Evolutionary conservation across 92 coral and sea anemone species (phyloP), one percentile per base, ranked within the genome.

Genomic region (Blastomussa wellsi): DNA sequence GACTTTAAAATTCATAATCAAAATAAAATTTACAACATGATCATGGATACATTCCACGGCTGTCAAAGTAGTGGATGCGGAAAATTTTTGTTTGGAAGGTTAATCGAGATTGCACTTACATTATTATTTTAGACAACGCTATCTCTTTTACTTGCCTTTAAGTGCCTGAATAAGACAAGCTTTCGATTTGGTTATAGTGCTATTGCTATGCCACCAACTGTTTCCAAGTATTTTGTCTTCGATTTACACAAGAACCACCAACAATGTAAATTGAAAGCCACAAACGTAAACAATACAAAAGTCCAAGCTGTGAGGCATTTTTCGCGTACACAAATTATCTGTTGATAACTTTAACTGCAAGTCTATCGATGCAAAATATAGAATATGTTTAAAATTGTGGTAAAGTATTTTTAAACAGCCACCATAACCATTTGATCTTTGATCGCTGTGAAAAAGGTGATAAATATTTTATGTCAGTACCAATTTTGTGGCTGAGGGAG

Each of bases 391-490:
- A 79, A 70, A 44, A 26, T 14, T 20, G 13, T 19, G 65, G 22
- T 78, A 69, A 51, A 68, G 36, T 37, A 66, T 41, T n/a, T 36
- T 36, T 0, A 64, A 70, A 44, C 19, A 67, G 48, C 49, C 52
- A 36, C 22, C 0, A 24, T 14, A 37, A 36, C 22, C 0, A 24
- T 14, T 35, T 82, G 60, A 71, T 82, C 86, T 82, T 72, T 82
- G 52, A 49, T 68, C 72, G 22, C 68, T 10, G 41, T 72, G 35
- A 71, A 79, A 66, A 28, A 20, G 44, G 36, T 1, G 38, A 71
- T 82, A 55, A 82, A 82, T 82, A 26, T 82, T 82, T 71, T 53
- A 52, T 72, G 4, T 9, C 39, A 31, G 53, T 71, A 80, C 33
- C 44, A 44, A 53, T 52, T 71, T 69, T 53, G 44, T 51, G 76